Base-by-base conservation (phyloP, 2,113 vertebrate species). In the Corapipo altera region DNA sequence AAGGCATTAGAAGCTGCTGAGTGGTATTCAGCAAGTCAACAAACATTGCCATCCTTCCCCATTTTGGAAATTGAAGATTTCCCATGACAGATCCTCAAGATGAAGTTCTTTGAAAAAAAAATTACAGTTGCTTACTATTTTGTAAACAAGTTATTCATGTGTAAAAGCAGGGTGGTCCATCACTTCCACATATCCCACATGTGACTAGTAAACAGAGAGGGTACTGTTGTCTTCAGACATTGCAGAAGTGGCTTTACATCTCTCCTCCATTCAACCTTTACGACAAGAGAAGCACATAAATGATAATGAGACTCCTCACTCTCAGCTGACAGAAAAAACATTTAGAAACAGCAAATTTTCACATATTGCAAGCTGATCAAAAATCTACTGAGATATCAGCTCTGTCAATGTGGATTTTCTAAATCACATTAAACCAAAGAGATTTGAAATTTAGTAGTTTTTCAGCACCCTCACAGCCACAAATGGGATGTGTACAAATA, bases 261-360 rank as follows among this genome's bases (percentile, higher is more conserved):
- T 54, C 81, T 95, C 35, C 72, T 85, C 44, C 39, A 48, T 96
- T 80, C 93, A 91, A 92, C 94, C 91, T 96, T 95, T 95, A 52
- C 51, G 64, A 12, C 8, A 77, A 93, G 84, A 96, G 64, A 95
- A 85, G 51, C 43, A 37, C 69, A 87, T 77, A 71, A 52, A 51
- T 58, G n/a, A 80, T 73, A 95, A 95, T 82, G 80, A 96, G 97
- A 94, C 61, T 32, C 23, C 77, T 90, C 46, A 69, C 75, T 55
- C 91, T 91, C 91, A 81, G 57, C 22, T 95, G 91, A 94, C 48
- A 91, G 69, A 95, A 71, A 80, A 87, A 91, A 44, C 72, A 86
- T 84, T 85, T 96, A 91, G 46, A 64, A 95, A 95, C 67, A 72
- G 76, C 66, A 92, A 37, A 83, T 95, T 96, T 96, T 95, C 96